phyloP scores from a whole-genome alignment of 2,888 invertebrate species.

The Therioaphis trifolii region DNA sequence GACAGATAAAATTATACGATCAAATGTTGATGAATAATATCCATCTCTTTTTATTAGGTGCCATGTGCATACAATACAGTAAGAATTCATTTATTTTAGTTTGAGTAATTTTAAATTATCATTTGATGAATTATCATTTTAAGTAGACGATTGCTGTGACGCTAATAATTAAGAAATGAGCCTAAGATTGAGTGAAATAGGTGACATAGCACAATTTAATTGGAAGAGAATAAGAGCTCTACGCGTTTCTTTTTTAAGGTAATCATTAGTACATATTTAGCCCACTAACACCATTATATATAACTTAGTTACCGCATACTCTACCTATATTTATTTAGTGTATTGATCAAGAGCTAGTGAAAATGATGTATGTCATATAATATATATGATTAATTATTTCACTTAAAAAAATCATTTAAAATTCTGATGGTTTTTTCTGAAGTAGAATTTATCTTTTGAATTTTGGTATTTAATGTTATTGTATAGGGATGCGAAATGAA shows the following conservation, averaged over 20 bases:
- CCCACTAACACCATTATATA: constrained; percentile 21
- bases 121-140: constrained; percentile 9
- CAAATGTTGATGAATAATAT: constrained; percentile 2
- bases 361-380: background rate
- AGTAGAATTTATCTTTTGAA: too few species aligned
- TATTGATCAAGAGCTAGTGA: background rate
- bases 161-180: background rate
- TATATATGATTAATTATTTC: background rate
- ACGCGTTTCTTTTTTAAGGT: constrained; percentile 20
- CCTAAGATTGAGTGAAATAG: background rate
- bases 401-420: too few species aligned
- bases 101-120: background rate
- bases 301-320: background rate
- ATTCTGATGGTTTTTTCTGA: too few species aligned
- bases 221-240: background rate
- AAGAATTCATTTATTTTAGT: background rate
- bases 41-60: background rate
- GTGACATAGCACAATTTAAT: background rate
- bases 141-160: background rate
- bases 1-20: too few species aligned
- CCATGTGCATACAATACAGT: background rate
- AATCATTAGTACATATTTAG: constrained; percentile 30
- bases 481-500: too few species aligned
- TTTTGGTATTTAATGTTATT: too few species aligned
- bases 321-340: background rate